A percentile compares a stretch with the other conserved stretches of the same genome.
These are phyloP conservation scores for Catalaphyllia jardinei DNA, from an alignment of 64 coral and sea anemone genomes.

Conservation along the genomic window DNA sequence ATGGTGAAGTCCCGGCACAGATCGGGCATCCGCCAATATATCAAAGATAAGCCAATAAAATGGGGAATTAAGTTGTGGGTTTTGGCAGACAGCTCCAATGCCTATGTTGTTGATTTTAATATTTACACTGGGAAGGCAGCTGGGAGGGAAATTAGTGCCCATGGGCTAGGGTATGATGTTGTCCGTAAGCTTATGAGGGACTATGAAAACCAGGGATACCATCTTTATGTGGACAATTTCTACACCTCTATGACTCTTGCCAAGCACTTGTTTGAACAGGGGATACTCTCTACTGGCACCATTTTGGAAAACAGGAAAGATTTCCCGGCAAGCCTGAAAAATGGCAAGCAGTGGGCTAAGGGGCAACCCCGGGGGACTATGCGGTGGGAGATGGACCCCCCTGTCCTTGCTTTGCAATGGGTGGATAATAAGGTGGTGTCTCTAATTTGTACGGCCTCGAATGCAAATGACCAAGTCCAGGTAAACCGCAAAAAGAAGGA, in stretches of 20 bases:
- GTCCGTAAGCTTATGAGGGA: constrained; percentile 12
- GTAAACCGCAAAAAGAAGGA: not conserved
- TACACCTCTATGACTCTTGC: constrained; percentile 25
- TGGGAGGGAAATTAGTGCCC: not conserved
- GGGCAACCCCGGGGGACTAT: constrained; percentile 32
- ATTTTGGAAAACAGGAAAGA: constrained; percentile 17
- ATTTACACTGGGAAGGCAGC: constrained; percentile 24
- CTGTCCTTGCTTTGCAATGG: constrained; percentile 24
- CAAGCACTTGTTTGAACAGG: constrained; percentile 18
- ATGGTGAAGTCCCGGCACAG: constrained; percentile 71
- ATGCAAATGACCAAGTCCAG: not conserved
- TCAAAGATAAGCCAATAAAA: constrained; percentile 7
- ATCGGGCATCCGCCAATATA: not conserved
- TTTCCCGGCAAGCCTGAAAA: constrained; percentile 30
- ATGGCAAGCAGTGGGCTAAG: constrained; percentile 38
- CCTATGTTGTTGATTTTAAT: constrained; percentile 13
- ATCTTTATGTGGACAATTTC: constrained; percentile 47
- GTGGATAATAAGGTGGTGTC: constrained; percentile 9
- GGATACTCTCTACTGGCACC: constrained; percentile 18
- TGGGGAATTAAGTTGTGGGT: constrained; percentile 72
- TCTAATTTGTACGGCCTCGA: not conserved
- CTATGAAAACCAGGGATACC: constrained; percentile 22
- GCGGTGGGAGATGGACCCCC: constrained; percentile 43
- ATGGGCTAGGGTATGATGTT: constrained; percentile 55
- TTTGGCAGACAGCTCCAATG: constrained; percentile 44